These are phyloP conservation scores for Amphimedon queenslandica DNA, from an alignment of 37 sponge, comb jelly and placozoan genomes.

Conservation along the genomic window DNA sequence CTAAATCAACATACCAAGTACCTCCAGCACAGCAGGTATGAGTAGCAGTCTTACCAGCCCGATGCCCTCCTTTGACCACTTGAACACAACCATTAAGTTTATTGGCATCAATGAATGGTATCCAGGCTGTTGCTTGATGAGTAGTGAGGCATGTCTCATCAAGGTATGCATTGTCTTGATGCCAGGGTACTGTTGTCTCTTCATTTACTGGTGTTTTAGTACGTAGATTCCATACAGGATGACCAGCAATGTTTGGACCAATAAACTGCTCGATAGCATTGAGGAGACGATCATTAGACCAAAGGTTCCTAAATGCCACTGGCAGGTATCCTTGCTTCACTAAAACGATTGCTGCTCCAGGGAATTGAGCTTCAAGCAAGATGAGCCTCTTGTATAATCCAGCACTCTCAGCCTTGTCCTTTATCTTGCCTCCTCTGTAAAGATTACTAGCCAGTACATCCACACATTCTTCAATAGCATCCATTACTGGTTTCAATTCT, in stretches of 20 bases:
- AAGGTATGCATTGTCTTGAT: conserved; percentile 88
- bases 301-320: conserved; percentile 46
- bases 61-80: conserved; percentile 72
- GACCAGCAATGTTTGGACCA: conserved; percentile 81
- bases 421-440: conserved; percentile 44
- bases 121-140: conserved; percentile 81
- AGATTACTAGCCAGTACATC: conserved; percentile 65
- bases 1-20: conserved; percentile 83
- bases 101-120: conserved; percentile 86
- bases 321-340: conserved; percentile 66
- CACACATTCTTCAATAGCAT: conserved; percentile 58
- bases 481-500: conserved; percentile 60
- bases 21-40: conserved; percentile 86
- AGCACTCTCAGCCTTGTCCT: conserved; percentile 49
- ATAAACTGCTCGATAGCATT: conserved; percentile 74
- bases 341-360: conserved; percentile 63
- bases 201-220: conserved; percentile 75
- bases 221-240: conserved; percentile 85
- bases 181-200: conserved; percentile 87
- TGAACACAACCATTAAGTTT: conserved; percentile 81
- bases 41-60: conserved; percentile 55
- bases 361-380: conserved; percentile 73
- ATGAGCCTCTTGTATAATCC: conserved; percentile 74
- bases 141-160: conserved; percentile 33
- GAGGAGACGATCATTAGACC: conserved; percentile 68